Conservation (phyloP, 1,140 invertebrate species). For the Danaus plexippus region DNA sequence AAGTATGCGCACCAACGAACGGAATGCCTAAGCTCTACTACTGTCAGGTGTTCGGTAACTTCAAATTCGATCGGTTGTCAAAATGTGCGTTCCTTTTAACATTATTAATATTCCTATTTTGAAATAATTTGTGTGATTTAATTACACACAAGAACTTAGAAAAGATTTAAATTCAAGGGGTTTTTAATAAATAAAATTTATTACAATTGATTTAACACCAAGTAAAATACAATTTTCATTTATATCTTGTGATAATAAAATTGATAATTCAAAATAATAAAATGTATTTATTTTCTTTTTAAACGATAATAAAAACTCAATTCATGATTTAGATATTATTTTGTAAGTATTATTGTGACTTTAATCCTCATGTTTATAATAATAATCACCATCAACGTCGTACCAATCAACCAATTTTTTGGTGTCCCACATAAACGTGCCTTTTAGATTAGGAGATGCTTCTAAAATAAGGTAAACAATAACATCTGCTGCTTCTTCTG, state of each 20-base stretch:
- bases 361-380: constrained; percentile 34
- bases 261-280: no score
- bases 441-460: constrained; percentile 51
- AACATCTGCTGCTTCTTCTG: constrained; percentile 43
- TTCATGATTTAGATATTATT: neutral
- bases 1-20: constrained; percentile 41
- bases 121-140: neutral
- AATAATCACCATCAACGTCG: constrained; percentile 47
- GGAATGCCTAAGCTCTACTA: constrained; percentile 35
- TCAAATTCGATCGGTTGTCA: constrained; percentile 36
- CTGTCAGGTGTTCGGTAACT: constrained; percentile 31
- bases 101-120: no score
- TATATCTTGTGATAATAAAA: no score
- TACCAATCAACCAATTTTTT: constrained; percentile 53
- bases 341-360: constrained; percentile 4
- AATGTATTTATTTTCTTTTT: neutral
- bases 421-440: constrained; percentile 52
- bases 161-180: no score
- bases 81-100: constrained; percentile 19
- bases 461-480: constrained; percentile 50
- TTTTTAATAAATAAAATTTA: no score
- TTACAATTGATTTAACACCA: no score
- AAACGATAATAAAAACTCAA: neutral
- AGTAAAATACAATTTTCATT: no score
- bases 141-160: no score